Evolutionary conservation across 2,797 vertebrate genomes (phyloP).

Genomic region (Phataginus tricuspis): DNA sequence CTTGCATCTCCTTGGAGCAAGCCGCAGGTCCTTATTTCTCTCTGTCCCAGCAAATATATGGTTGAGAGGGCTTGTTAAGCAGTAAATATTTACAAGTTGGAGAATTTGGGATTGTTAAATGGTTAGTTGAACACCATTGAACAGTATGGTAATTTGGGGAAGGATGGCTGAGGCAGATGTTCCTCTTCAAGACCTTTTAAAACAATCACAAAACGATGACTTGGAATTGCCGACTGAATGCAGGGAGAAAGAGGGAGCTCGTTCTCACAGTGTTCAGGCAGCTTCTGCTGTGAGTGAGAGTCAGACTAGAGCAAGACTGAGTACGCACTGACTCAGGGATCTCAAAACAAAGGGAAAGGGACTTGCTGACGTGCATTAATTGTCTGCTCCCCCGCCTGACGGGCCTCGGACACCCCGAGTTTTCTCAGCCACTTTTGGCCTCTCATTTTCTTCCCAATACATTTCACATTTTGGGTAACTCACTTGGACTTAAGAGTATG

Average conservation of each 20-base stretch:
- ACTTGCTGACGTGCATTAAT: not conserved
- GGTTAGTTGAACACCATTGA: constrained; percentile 18
- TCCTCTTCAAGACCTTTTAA: not conserved
- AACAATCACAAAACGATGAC: not conserved
- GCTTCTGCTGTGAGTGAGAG: not conserved
- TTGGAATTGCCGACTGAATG: not conserved
- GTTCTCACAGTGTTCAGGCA: not conserved
- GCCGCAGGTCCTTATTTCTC: not conserved
- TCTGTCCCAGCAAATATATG: not conserved
- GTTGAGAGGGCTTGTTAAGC: not conserved
- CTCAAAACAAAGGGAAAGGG: not conserved
- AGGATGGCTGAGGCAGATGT: not conserved
- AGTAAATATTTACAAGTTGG: constrained; percentile 56
- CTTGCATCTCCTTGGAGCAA: not conserved
- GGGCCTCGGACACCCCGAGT: not conserved
- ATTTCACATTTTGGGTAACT: constrained; percentile 3
- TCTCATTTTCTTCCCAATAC: not conserved
- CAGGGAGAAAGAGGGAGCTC: not conserved
- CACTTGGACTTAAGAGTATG: not conserved
- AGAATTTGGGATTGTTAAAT: constrained; percentile 30
- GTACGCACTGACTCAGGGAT: not conserved
- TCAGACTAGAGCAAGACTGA: not conserved
- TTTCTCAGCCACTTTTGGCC: not conserved
- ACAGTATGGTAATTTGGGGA: not conserved
- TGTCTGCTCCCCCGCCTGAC: not conserved